Conservation (phyloP, 2,888 invertebrate genomes). For the Protophormia terraenovae region DNA sequence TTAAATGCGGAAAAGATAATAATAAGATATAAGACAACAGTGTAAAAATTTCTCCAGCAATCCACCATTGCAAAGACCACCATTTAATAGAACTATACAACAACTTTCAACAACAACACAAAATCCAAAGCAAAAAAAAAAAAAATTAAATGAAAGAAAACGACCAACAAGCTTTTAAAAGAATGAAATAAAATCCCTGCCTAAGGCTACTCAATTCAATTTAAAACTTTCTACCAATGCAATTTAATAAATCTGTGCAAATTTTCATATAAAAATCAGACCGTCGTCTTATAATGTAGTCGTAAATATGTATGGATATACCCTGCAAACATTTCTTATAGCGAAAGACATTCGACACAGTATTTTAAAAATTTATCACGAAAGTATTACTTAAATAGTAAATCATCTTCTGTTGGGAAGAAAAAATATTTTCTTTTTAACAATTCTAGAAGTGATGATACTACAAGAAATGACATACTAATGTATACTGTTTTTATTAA, state of each 20-base stretch:
- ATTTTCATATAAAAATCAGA: slow-evolving; percentile 68
- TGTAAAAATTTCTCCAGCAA: slow-evolving; percentile 41
- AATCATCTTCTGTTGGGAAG: no score
- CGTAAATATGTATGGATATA: background rate
- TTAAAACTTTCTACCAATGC: slow-evolving; percentile 80
- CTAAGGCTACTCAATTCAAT: slow-evolving; percentile 75
- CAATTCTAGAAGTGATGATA: no score
- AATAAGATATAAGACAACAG: slow-evolving; percentile 49
- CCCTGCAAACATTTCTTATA: no score
- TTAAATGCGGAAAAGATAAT: slow-evolving; percentile 71
- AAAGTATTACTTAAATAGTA: no score
- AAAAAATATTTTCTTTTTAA: no score
- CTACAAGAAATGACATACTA: no score
- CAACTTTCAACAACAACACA: slow-evolving; percentile 12
- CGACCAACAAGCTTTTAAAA: slow-evolving; percentile 36
- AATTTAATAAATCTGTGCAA: slow-evolving; percentile 79
- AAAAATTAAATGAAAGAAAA: slow-evolving; percentile 40
- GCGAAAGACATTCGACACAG: no score
- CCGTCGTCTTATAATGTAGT: no score
- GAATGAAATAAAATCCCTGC: slow-evolving; percentile 67
- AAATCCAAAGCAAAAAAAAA: slow-evolving; percentile 11
- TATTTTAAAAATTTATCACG: no score
- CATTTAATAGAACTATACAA: no score
- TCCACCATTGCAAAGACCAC: slow-evolving; percentile 44
- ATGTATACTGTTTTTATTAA: no score